Evolutionary conservation across 2,113 vertebrate genomes (phyloP).

Genomic region (Epinephelus fuscoguttatus): DNA sequence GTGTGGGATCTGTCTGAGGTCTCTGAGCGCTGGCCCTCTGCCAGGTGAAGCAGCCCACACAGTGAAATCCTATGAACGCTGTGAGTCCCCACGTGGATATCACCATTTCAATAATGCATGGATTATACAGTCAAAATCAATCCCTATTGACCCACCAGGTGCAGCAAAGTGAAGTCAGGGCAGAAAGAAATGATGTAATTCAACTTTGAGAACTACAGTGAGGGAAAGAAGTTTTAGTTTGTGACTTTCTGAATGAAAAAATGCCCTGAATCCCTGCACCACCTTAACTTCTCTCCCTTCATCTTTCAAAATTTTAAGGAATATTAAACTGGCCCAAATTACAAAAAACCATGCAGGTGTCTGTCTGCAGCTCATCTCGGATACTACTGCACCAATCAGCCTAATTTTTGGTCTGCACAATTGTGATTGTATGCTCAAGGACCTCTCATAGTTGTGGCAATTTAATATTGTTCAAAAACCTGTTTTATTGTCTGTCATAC

Average conservation of each 20-base stretch:
- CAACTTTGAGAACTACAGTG: slow-evolving; percentile 39
- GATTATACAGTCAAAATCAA: slow-evolving; percentile 63
- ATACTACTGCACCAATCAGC: too few relatives aligned
- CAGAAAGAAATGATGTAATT: slow-evolving; percentile 38
- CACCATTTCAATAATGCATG: slow-evolving; percentile 65
- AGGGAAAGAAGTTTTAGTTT: slow-evolving; percentile 10
- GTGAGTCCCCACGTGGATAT: slow-evolving; percentile 57
- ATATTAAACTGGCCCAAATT: not conserved
- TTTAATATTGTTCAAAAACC: too few relatives aligned
- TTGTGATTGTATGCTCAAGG: too few relatives aligned
- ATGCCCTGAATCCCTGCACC: not conserved
- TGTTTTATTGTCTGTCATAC: too few relatives aligned
- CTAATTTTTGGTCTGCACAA: too few relatives aligned
- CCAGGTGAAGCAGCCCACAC: slow-evolving; percentile 64
- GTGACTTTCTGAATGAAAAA: slow-evolving; percentile 1
- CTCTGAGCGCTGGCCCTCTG: slow-evolving; percentile 46
- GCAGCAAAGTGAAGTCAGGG: slow-evolving; percentile 42
- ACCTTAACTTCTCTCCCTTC: not conserved
- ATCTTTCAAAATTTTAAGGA: not conserved
- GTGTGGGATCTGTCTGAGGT: slow-evolving; percentile 63
- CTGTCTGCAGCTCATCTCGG: too few relatives aligned
- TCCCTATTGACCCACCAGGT: slow-evolving; percentile 51
- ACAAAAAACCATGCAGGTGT: not conserved
- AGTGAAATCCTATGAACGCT: slow-evolving; percentile 61
- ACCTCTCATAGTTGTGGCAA: too few relatives aligned